Evolutionary conservation across 2,888 invertebrate genomes (phyloP), one percentile per base, ranked within the genome.

Genomic region (Hydraecia micacea): DNA sequence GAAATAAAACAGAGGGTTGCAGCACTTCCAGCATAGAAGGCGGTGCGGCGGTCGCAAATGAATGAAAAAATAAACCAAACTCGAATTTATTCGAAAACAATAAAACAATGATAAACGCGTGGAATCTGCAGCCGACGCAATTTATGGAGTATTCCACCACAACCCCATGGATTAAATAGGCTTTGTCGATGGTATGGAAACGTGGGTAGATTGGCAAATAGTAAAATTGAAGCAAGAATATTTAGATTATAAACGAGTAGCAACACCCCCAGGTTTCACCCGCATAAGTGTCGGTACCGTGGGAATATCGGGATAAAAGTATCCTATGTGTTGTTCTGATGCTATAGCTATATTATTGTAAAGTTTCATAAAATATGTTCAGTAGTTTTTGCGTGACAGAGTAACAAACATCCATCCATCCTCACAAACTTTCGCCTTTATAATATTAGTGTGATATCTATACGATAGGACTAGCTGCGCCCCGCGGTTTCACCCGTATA

Each of bases 71-170:
- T 66, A 90, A 73, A 73, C 78, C 78, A 79, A 84, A 78, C 58
- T 77, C 68, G 86, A 91, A 91, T 91, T 91, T 92, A 93, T 92
- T 89, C 89, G 92, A 93, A 93, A 92, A 92, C 92, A 93, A 92
- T 92, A 91, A 91, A 90, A 89, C 87, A 85, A 88, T 91, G 92
- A 92, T 92, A 89, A 88, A 92, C 89, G 89, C 77, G 80, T 76
- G n/a, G 87, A 87, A 85, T 85, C 91, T 92, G 92, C 84, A 81
- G 72, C 73, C 80, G 93, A 92, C 91, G 91, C 86, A 87, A 93
- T 92, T 93, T 93, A 93, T 93, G 91, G 91, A 87, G 88, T 87
- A 86, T 87, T 86, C 71, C 72, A 73, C 87, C 86, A 87, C 89
- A 89, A 83, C 83, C 82, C 85, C 77, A 71, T 81, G 90, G 88